Percentiles rank a stretch among this genome's conserved stretches.
phyloP scores from a whole-genome alignment of 2,113 vertebrate species.

The Otis tarda region DNA sequence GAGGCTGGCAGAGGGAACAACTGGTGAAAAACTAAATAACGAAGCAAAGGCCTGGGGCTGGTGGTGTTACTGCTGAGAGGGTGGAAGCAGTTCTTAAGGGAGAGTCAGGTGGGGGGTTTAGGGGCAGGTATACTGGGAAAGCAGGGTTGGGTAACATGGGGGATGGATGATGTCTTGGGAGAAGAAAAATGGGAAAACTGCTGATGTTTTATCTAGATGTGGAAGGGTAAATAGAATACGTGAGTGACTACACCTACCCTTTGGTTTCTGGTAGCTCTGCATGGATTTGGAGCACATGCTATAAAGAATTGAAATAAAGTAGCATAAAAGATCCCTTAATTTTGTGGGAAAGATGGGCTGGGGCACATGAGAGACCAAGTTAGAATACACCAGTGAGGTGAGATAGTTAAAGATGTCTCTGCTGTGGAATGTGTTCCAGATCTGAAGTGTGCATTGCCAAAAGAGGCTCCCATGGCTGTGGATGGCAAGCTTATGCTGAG shows the following conservation, averaged over 20 bases:
- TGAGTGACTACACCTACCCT: neutral
- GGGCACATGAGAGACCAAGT: neutral
- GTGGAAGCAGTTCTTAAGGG: neutral
- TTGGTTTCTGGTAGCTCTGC: neutral
- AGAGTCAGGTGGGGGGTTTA: neutral
- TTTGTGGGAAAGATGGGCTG: neutral
- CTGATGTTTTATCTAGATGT: neutral
- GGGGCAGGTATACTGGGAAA: neutral
- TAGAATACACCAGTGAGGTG: neutral
- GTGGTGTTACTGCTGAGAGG: neutral
- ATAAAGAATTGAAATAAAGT: neutral
- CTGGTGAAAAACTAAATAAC: neutral
- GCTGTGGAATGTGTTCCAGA: neutral
- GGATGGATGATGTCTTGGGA: neutral
- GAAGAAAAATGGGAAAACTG: neutral
- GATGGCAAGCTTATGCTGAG: neutral
- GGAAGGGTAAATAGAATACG: neutral
- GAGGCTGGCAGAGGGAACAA: neutral
- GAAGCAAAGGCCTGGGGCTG: neutral
- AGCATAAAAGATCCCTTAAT: fast-evolving
- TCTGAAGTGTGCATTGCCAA: neutral
- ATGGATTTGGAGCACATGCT: neutral
- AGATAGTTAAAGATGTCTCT: too few relatives aligned
- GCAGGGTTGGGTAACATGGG: neutral
- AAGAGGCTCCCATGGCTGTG: neutral